Evolutionary conservation across 2,113 vertebrate genomes (phyloP).

Genomic region (Lamprotornis superbus): DNA sequence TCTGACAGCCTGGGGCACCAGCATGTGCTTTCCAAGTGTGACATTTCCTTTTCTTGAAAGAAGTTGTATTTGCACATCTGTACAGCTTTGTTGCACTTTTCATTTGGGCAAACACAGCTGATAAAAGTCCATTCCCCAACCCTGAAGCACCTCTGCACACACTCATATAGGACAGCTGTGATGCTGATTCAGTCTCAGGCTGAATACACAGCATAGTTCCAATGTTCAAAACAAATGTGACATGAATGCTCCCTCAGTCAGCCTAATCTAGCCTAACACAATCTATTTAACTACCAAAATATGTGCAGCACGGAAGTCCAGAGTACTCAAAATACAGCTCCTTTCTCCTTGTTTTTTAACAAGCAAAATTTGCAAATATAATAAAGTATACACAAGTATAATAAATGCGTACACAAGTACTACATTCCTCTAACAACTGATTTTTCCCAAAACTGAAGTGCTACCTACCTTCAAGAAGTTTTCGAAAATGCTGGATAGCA

Average conservation of each 20-base stretch:
- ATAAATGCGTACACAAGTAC: not conserved
- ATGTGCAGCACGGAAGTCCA: not conserved
- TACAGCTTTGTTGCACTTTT: not conserved
- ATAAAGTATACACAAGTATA: not conserved
- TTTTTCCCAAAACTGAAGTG: not conserved
- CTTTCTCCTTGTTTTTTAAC: not conserved
- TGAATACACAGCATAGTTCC: not conserved
- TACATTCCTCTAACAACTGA: not conserved
- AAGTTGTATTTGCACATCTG: not conserved
- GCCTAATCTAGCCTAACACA: not conserved
- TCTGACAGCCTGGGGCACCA: not conserved
- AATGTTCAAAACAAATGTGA: fast-evolving
- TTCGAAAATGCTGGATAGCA: conserved; percentile 82
- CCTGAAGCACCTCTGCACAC: not conserved
- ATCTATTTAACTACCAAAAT: not conserved
- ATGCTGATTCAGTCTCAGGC: not conserved
- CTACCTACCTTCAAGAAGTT: conserved; percentile 81
- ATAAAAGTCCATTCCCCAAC: fast-evolving
- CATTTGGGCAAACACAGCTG: fast-evolving
- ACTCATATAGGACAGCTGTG: not conserved
- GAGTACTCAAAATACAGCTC: not conserved
- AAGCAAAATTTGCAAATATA: not conserved
- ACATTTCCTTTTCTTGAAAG: not conserved
- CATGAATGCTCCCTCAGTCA: not conserved
- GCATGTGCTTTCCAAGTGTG: not conserved